phyloP scores from a whole-genome alignment of 2,797 vertebrate species.

The Pipistrellus pygmaeus region DNA sequence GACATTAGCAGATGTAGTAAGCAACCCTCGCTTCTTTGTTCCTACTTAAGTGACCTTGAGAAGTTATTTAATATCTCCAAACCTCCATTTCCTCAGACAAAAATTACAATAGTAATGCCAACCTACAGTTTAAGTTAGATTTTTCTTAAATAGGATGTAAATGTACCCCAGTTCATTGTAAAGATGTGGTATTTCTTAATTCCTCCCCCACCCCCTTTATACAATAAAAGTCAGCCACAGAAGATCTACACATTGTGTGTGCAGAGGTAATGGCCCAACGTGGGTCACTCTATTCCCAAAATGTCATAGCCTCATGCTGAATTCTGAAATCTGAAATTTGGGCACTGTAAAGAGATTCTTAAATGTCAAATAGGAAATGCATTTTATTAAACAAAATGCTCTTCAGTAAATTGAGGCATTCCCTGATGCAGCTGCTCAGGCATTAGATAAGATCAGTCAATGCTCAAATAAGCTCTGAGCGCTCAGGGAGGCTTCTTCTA shows the following conservation, averaged over 20 bases:
- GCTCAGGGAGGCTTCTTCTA: background rate
- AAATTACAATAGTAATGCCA: background rate
- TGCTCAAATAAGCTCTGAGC: background rate
- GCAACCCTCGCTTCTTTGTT: background rate
- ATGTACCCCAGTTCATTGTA: background rate
- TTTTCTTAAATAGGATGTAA: background rate
- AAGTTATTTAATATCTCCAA: background rate
- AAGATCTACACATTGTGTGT: background rate
- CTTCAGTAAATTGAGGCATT: background rate
- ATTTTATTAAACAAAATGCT: background rate
- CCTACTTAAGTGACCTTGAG: background rate
- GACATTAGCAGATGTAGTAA: background rate
- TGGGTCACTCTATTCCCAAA: background rate
- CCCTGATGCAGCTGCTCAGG: background rate
- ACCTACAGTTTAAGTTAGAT: background rate
- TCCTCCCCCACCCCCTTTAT: background rate
- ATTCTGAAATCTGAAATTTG: constrained; percentile 24
- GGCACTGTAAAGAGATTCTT: background rate
- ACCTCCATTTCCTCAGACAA: background rate
- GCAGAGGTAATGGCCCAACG: background rate
- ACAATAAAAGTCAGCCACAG: constrained; percentile 1
- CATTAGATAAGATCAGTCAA: background rate
- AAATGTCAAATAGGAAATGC: background rate
- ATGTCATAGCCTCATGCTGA: background rate
- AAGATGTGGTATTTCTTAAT: background rate